A percentile compares a stretch with the other conserved stretches of the same genome.
These are phyloP conservation scores for Chrysolina americana DNA, from an alignment of 2,888 invertebrate genomes.

Conservation along the genomic window DNA sequence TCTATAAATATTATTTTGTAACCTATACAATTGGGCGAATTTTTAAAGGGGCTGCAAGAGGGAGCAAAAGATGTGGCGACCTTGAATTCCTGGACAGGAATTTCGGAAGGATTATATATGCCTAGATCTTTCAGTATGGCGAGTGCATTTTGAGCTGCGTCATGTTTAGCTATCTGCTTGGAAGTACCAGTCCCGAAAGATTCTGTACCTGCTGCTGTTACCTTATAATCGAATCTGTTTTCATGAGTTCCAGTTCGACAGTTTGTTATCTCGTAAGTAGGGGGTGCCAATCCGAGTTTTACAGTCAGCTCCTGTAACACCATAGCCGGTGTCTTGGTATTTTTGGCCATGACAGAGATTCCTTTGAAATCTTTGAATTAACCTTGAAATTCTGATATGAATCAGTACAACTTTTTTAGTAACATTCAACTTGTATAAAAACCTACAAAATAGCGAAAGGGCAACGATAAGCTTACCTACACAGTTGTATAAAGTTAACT, in stretches of 20 bases:
- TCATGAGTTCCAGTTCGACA: conserved; percentile 63
- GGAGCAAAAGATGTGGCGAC: conserved; percentile 43
- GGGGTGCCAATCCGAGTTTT: conserved; percentile 71
- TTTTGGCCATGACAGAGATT: conserved; percentile 38
- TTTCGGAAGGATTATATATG: conserved; percentile 59
- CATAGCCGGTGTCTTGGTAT: conserved; percentile 77
- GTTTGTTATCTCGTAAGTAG: conserved; percentile 69
- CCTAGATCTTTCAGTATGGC: conserved; percentile 66
- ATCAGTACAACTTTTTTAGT: too few species aligned
- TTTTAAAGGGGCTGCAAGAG: conserved; percentile 37
- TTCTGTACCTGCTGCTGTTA: conserved; percentile 63
- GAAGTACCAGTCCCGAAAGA: conserved; percentile 67
- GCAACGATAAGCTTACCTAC: too few species aligned
- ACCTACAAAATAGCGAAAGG: too few species aligned
- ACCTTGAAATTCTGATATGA: not conserved
- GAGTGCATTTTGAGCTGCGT: conserved; percentile 72
- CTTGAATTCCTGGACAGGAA: conserved; percentile 58
- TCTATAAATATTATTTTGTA: not conserved
- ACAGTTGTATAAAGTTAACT: too few species aligned
- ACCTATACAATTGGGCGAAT: conserved; percentile 52
- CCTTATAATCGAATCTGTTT: conserved; percentile 71
- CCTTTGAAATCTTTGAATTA: not conserved
- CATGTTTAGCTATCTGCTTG: conserved; percentile 76
- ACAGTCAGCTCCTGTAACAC: conserved; percentile 78
- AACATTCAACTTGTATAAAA: too few species aligned